Evolutionary conservation across 2,113 vertebrate genomes (phyloP), one percentile per base, ranked within the genome.

Genomic region (Microcebus lehilahytsara): DNA sequence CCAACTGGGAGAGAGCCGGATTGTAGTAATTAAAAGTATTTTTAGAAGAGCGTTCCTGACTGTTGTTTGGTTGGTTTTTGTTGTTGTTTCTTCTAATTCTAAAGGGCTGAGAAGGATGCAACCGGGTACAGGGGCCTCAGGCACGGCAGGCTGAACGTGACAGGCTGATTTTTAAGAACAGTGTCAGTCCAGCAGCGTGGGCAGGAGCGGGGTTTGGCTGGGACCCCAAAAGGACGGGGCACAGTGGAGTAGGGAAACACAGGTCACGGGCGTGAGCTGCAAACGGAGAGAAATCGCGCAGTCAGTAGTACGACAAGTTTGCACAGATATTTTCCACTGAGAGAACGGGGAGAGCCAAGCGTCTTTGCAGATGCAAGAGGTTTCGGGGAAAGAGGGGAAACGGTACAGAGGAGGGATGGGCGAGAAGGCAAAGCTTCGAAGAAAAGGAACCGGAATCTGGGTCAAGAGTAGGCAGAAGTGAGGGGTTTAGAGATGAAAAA

Each of bases 241-340:
- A 51, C 8, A 72, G 42, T 13, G 6, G 27, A 40, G 88, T 27
- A 42, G 34, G 6, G 0, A 42, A 69, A 66, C 3, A 12, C 17
- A 0, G 46, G n/a, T 11, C 27, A 19, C 23, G 22, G 3, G 1
- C 0, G 3, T 1, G 40, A 37, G 17, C 1, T 42, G 83, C 67
- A 14, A 42, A 60, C 40, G 40, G 77, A 37, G 30, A 42, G 32
- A 78, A 62, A 56, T 7, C 1, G 5, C 9, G 32, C 22, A 20
- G 42, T 13, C 19, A 25, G 40, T 11, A 9, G 11, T 4, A 25
- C 62, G 20, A n/a, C 10, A 49, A 32, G 5, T 11, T n/a, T 37
- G 3, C 49, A 7, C 0, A 23, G 67, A 4, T 13, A 3, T 2
- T 17, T 77, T 69, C 60, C 81, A 51, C 0, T 53, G 40, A 10